Conservation (phyloP, 1,140 invertebrate species). For the Ylistrum balloti region DNA sequence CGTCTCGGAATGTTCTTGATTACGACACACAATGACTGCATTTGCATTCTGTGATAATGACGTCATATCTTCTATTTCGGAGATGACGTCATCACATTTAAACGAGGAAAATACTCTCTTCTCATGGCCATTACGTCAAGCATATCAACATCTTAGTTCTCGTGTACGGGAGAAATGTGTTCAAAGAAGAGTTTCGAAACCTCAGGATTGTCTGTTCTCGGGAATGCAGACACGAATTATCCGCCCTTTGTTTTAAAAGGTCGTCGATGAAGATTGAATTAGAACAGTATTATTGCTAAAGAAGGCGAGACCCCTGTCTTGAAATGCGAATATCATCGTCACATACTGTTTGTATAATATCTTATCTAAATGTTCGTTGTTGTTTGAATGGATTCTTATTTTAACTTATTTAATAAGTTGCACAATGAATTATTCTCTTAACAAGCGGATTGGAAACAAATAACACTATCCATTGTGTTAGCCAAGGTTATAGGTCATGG, state of each 20-base stretch:
- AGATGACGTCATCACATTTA: background rate
- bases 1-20: background rate
- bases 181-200: slow-evolving; percentile 9
- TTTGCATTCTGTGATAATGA: slow-evolving; percentile 35
- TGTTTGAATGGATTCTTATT: slow-evolving; percentile 40
- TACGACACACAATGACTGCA: background rate
- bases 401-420: background rate
- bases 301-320: background rate
- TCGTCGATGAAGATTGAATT: background rate
- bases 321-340: background rate
- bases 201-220: background rate
- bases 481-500: background rate
- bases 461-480: no score
- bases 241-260: slow-evolving; percentile 23
- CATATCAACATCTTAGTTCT: background rate
- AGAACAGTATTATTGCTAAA: background rate
- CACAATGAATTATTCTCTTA: background rate
- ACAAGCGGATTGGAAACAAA: background rate
- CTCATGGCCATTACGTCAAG: background rate
- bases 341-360: background rate
- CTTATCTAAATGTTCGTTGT: slow-evolving; percentile 20
- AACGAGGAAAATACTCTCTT: slow-evolving; percentile 25
- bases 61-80: background rate
- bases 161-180: background rate
- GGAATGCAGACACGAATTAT: background rate